Evolutionary conservation across 2,113 vertebrate species (phyloP).

Genomic region (Callipepla squamata): DNA sequence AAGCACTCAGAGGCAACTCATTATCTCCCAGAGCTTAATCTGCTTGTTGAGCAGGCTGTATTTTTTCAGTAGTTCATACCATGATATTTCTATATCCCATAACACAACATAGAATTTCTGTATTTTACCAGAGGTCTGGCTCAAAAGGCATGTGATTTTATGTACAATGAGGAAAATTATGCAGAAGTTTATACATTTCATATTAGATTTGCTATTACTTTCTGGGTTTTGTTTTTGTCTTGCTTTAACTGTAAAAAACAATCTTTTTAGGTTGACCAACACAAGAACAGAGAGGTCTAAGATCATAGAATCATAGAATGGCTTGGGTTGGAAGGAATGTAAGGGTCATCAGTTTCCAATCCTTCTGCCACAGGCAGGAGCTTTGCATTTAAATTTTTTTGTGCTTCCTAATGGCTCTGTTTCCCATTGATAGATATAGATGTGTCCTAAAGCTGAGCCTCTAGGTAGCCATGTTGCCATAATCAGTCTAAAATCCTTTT

Average conservation of each 20-base stretch:
- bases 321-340: no score
- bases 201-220: not conserved
- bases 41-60: not conserved
- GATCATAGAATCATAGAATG: not conserved
- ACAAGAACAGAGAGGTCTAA: not conserved
- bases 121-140: not conserved
- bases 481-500: not conserved
- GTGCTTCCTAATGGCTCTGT: not conserved
- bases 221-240: not conserved
- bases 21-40: not conserved
- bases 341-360: no score
- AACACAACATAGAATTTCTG: not conserved
- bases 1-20: not conserved
- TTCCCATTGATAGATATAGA: not conserved
- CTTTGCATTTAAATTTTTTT: not conserved
- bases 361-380: no score
- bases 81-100: not conserved
- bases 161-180: not conserved
- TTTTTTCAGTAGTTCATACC: not conserved
- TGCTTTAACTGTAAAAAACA: not conserved
- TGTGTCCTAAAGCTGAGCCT: not conserved
- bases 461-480: not conserved
- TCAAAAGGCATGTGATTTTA: not conserved
- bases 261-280: not conserved
- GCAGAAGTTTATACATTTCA: not conserved